phyloP scores from a whole-genome alignment of 2,888 invertebrate genomes.

The Podotricha telesiphe region DNA sequence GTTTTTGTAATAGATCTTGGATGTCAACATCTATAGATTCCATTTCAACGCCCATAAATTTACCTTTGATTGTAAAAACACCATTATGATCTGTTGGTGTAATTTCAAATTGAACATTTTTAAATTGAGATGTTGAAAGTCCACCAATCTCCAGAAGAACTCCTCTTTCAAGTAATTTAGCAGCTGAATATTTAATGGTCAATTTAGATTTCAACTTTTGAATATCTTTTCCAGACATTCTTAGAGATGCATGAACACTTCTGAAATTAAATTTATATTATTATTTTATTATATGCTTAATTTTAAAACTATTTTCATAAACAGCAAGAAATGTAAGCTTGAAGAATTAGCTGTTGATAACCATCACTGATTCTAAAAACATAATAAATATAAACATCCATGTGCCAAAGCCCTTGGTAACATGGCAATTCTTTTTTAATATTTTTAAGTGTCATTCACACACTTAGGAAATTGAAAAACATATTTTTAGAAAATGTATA shows the following conservation, averaged over 20 bases:
- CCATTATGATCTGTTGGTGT: conserved; percentile 86
- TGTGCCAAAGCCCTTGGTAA: no score
- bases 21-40: conserved; percentile 88
- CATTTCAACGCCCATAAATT: conserved; percentile 90
- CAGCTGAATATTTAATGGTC: conserved; percentile 86
- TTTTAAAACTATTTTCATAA: no score
- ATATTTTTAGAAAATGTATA: no score
- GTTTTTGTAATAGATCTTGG: conserved; percentile 88
- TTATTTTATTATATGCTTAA: background rate
- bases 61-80: conserved; percentile 87
- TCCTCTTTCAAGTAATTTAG: conserved; percentile 88
- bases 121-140: conserved; percentile 86
- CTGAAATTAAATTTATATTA: conserved; percentile 60
- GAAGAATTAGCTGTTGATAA: no score
- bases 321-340: no score
- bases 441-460: no score
- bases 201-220: conserved; percentile 84
- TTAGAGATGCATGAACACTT: conserved; percentile 81
- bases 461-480: no score
- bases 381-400: no score
- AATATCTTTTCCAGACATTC: conserved; percentile 75
- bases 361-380: no score
- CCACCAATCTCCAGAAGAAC: conserved; percentile 88
- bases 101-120: conserved; percentile 90
- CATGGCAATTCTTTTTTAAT: no score